Evolutionary conservation across 2,113 vertebrate genomes (phyloP).

Genomic region (Chamaea fasciata): DNA sequence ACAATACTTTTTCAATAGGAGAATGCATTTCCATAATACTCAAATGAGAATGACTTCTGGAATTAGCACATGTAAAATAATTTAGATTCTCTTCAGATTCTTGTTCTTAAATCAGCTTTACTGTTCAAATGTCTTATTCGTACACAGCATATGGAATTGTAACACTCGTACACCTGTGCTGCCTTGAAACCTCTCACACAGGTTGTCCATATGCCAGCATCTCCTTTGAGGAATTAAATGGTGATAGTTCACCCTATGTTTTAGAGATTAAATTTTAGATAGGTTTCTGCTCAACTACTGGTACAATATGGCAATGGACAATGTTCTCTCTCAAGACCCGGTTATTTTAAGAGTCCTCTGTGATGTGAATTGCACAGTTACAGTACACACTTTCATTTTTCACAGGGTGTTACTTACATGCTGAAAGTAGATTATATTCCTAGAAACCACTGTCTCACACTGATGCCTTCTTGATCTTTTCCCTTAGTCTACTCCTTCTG

Average conservation of each 20-base stretch:
- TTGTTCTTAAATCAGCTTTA: neutral
- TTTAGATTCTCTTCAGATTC: neutral
- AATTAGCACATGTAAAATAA: neutral
- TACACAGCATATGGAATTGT: neutral
- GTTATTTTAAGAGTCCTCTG: neutral
- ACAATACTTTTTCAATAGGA: neutral
- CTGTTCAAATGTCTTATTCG: neutral
- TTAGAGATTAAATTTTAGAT: neutral
- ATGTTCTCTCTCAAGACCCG: neutral
- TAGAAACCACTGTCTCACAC: neutral
- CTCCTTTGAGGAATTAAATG: neutral
- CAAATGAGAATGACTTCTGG: neutral
- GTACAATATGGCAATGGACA: too few relatives aligned
- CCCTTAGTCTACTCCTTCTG: neutral
- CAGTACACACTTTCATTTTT: accelerated
- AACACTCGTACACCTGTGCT: neutral
- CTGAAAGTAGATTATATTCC: neutral
- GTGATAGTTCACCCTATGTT: neutral
- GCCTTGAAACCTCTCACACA: neutral
- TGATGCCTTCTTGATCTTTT: neutral
- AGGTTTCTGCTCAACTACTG: accelerated
- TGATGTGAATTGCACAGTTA: neutral
- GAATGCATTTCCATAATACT: neutral
- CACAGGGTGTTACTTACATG: accelerated
- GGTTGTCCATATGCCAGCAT: neutral